Evolutionary conservation across 1,140 invertebrate species (phyloP).

Genomic region (Homalodisca vitripennis): DNA sequence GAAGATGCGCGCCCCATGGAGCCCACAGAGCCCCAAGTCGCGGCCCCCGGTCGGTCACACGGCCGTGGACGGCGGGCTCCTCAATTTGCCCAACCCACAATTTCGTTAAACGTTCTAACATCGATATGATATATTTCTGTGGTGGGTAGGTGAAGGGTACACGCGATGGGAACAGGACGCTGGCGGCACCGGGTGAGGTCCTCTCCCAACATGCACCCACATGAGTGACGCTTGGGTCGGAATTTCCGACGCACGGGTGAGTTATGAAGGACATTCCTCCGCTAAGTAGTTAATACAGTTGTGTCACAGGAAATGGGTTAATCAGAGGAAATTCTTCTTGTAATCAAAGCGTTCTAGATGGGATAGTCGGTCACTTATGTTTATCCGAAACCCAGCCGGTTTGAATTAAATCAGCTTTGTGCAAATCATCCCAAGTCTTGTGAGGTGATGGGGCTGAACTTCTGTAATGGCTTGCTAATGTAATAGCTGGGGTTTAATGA

Average conservation of each 20-base stretch:
- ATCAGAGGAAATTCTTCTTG: too few species aligned
- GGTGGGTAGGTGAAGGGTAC: background rate
- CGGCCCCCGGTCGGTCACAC: constrained; percentile 16
- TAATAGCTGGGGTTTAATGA: too few species aligned
- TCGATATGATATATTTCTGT: constrained; percentile 22
- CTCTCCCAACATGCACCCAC: background rate
- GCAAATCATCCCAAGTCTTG: too few species aligned
- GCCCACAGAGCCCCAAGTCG: too few species aligned
- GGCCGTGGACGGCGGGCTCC: background rate
- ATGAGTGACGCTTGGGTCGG: too few species aligned
- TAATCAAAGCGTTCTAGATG: too few species aligned
- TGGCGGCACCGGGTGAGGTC: background rate
- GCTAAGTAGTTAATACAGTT: background rate
- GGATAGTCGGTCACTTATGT: too few species aligned
- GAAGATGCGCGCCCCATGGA: too few species aligned
- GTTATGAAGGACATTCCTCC: constrained; percentile 1
- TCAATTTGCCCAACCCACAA: constrained; percentile 2
- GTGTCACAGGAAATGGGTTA: background rate
- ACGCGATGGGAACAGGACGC: constrained; percentile 23
- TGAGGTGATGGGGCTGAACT: too few species aligned
- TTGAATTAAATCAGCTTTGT: too few species aligned
- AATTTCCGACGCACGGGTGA: background rate
- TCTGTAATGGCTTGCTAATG: too few species aligned
- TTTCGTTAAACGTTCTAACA: constrained; percentile 24
- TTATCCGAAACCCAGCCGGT: too few species aligned